These are phyloP conservation scores for Eupeodes corollae DNA, from an alignment of 1,140 invertebrate species.

Conservation along the genomic window DNA sequence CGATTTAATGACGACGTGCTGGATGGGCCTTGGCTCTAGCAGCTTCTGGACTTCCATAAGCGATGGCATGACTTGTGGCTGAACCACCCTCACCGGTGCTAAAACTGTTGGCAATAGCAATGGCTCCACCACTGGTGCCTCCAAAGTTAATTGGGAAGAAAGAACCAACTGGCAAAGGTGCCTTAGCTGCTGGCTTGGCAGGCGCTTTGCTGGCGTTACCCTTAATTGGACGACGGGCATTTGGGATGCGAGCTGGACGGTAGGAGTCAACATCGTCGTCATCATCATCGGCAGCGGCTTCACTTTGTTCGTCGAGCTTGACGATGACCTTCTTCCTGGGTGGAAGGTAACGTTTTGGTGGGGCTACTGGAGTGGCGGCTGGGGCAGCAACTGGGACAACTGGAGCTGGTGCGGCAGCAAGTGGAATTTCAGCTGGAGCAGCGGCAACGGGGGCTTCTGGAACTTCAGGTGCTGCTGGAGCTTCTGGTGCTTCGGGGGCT, in stretches of 20 bases:
- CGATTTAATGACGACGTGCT: background rate
- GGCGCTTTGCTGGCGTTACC: conserved; percentile 12
- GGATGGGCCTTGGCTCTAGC: conserved; percentile 20
- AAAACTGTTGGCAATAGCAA: conserved; percentile 55
- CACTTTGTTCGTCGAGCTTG: conserved; percentile 30
- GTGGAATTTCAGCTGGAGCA: background rate
- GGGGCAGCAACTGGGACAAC: conserved; percentile 1
- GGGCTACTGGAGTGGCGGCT: conserved; percentile 7
- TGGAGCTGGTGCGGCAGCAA: conserved; percentile 4
- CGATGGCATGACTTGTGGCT: conserved; percentile 55
- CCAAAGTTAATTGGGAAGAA: conserved; percentile 53
- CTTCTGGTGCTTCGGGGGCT: conserved; percentile 9
- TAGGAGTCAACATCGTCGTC: conserved; percentile 27
- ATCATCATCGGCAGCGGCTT: conserved; percentile 38
- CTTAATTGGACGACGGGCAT: conserved; percentile 21
- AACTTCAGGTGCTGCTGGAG: conserved; percentile 12
- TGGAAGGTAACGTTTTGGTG: conserved; percentile 28
- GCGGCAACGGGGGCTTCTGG: conserved; percentile 19
- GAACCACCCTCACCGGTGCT: conserved; percentile 54
- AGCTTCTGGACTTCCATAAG: conserved; percentile 45
- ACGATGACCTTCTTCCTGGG: conserved; percentile 33
- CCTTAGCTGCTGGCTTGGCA: conserved; percentile 12
- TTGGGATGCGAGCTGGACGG: conserved; percentile 17
- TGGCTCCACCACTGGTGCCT: conserved; percentile 41
- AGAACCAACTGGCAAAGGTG: conserved; percentile 36